phyloP scores from a whole-genome alignment of 2,797 vertebrate species.

The Pseudochaenichthys georgianus region DNA sequence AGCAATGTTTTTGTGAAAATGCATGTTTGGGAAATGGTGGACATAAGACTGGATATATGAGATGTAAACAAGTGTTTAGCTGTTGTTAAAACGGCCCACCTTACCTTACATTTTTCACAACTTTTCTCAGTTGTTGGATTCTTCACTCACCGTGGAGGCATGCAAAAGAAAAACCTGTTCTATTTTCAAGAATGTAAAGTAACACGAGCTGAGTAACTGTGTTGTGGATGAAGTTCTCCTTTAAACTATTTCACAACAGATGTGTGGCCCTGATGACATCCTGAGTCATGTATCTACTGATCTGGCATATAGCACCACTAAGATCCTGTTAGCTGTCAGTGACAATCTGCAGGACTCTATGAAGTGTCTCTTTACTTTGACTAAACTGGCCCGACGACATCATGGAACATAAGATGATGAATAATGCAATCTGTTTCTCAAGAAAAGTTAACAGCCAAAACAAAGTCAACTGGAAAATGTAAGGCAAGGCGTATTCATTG shows the following conservation, averaged over 20 bases:
- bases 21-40: no score
- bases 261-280: slow-evolving; percentile 15
- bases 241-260: not conserved
- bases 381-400: not conserved
- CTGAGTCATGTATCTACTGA: slow-evolving; percentile 29
- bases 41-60: no score
- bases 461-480: not conserved
- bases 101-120: no score
- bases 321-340: not conserved
- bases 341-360: not conserved
- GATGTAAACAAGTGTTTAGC: no score
- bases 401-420: not conserved
- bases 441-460: not conserved
- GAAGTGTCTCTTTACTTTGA: not conserved
- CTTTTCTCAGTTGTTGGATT: no score
- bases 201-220: no score
- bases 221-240: not conserved
- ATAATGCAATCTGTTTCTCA: not conserved
- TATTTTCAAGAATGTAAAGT: no score
- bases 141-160: no score
- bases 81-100: no score
- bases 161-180: no score
- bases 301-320: not conserved
- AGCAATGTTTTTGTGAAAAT: no score
- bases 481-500: not conserved